phyloP scores from a whole-genome alignment of 2,888 invertebrate genomes.

The Drosophila kuntzei region DNA sequence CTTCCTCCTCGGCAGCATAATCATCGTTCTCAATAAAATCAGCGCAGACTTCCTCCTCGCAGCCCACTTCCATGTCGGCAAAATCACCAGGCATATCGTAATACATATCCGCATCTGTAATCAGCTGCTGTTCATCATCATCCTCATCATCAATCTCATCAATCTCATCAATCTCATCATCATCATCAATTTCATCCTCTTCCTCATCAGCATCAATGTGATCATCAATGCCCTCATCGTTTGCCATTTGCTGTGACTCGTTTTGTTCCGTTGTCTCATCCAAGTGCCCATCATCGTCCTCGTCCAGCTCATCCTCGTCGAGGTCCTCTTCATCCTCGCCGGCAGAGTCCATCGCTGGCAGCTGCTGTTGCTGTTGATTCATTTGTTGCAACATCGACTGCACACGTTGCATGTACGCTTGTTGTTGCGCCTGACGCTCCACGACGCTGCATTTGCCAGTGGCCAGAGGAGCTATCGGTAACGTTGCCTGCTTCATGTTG shows the following conservation, averaged over 20 bases:
- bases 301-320: conserved; percentile 50
- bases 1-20: conserved; percentile 77
- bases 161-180: neutral
- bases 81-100: conserved; percentile 56
- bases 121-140: conserved; percentile 12
- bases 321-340: conserved; percentile 71
- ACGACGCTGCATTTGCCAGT: conserved; percentile 54
- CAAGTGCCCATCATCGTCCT: conserved; percentile 31
- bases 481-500: conserved; percentile 72
- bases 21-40: conserved; percentile 57
- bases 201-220: conserved; percentile 8
- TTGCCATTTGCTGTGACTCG: conserved; percentile 20
- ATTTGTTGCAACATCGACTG: conserved; percentile 73
- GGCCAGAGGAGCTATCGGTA: conserved; percentile 29
- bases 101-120: conserved; percentile 24
- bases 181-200: conserved; percentile 18
- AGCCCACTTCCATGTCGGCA: conserved; percentile 68
- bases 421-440: conserved; percentile 70
- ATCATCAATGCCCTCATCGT: conserved; percentile 14
- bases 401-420: conserved; percentile 72
- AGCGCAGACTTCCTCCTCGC: conserved; percentile 67
- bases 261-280: conserved; percentile 19
- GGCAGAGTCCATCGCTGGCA: conserved; percentile 66
- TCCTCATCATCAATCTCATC: conserved; percentile 14
- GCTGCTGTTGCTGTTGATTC: conserved; percentile 63